Evolutionary conservation across 2,113 vertebrate genomes (phyloP).

Genomic region (Bujurquina vittata): DNA sequence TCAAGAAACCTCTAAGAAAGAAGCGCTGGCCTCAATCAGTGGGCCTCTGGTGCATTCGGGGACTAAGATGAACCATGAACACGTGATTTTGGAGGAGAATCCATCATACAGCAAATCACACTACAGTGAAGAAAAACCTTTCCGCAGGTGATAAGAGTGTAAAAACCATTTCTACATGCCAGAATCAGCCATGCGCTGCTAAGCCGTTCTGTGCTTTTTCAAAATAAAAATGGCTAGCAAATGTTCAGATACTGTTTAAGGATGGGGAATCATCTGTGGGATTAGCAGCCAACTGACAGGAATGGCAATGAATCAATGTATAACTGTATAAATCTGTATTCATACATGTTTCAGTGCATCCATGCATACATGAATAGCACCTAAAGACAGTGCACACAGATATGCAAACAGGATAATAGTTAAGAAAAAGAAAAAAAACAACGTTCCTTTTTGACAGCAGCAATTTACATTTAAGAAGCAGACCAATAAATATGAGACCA

Average conservation of each 20-base stretch:
- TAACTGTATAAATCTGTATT: constrained; percentile 18
- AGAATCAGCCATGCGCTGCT: constrained; percentile 34
- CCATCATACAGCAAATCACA: constrained; percentile 52
- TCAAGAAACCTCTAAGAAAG: constrained; percentile 41
- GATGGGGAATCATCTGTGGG: constrained; percentile 33
- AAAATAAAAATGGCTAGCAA: constrained; percentile 40
- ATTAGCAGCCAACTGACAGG: constrained; percentile 28
- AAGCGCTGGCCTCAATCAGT: constrained; percentile 27
- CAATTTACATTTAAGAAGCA: constrained; percentile 17
- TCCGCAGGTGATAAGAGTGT: constrained; percentile 36
- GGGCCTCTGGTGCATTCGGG: constrained; percentile 18
- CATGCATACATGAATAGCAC: background rate
- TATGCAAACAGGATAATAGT: constrained; percentile 1
- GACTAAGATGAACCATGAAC: constrained; percentile 43
- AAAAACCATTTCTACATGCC: constrained; percentile 37
- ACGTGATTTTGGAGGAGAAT: constrained; percentile 24
- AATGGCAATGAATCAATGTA: constrained; percentile 29
- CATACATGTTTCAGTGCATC: background rate
- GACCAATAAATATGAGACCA: constrained; percentile 20
- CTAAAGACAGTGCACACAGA: background rate
- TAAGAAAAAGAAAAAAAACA: background rate
- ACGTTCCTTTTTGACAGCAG: background rate
- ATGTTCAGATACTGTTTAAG: constrained; percentile 51
- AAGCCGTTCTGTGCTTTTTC: constrained; percentile 40
- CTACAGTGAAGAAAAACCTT: constrained; percentile 34